These are phyloP conservation scores for Parapristionchus giblindavisi DNA, from an alignment of 2,888 invertebrate genomes.

Conservation along the genomic window DNA sequence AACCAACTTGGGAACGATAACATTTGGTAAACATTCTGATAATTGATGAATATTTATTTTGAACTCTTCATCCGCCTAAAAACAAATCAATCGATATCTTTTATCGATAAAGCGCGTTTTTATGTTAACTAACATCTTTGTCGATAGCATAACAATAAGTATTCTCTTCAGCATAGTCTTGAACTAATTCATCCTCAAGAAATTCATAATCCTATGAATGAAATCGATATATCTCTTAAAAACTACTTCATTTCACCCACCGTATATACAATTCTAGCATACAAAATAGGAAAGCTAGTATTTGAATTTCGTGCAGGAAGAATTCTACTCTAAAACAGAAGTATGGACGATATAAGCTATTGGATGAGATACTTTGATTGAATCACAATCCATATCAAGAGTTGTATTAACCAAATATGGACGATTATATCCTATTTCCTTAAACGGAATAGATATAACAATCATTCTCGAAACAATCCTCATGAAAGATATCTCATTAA, in stretches of 20 bases:
- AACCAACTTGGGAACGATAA: neutral
- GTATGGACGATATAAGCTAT: neutral
- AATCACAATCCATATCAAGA: constrained; percentile 4
- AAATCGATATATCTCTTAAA: neutral
- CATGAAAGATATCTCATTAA: neutral
- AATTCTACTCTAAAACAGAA: neutral
- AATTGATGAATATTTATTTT: too few species aligned
- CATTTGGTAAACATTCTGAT: constrained; percentile 15
- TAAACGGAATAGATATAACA: neutral
- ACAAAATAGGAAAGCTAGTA: constrained; percentile 22
- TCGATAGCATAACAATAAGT: constrained; percentile 12
- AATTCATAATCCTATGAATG: constrained; percentile 15
- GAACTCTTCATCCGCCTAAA: too few species aligned
- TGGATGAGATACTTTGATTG: neutral
- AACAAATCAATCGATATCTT: too few species aligned
- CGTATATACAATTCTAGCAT: constrained; percentile 12
- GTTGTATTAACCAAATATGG: neutral
- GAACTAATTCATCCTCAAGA: constrained; percentile 4
- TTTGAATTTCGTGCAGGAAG: constrained; percentile 1
- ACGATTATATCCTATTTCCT: neutral
- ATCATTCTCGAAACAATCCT: neutral
- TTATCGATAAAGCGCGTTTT: too few species aligned
- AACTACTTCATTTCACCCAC: neutral
- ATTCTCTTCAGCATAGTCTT: constrained; percentile 9
- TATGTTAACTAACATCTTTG: neutral